Conservation (phyloP, 1,140 invertebrate species). For the Drosophila navojoa region DNA sequence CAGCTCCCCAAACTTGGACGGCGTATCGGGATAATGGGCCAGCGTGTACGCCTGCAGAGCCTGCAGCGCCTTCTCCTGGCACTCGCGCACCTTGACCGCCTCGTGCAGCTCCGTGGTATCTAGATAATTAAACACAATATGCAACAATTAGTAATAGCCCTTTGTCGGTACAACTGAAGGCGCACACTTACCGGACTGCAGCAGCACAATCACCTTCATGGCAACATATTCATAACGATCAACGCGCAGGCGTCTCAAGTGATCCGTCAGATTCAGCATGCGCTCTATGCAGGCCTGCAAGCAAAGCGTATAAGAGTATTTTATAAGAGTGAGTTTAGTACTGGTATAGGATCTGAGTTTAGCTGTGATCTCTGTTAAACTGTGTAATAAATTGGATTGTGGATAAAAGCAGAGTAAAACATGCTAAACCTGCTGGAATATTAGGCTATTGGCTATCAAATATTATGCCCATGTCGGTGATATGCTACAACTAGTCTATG, state of each 20-base stretch:
- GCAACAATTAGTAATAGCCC: not conserved
- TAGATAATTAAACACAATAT: slow-evolving; percentile 68
- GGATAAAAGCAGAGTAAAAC: too few species aligned
- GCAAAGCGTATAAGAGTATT: slow-evolving; percentile 1
- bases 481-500: too few species aligned
- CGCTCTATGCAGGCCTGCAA: slow-evolving; percentile 92
- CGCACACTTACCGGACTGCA: slow-evolving; percentile 91
- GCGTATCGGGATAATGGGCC: slow-evolving; percentile 95
- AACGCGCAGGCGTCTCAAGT: slow-evolving; percentile 94
- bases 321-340: not conserved
- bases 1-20: slow-evolving; percentile 97
- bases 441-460: too few species aligned
- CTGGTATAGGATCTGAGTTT: not conserved
- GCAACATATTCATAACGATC: slow-evolving; percentile 98
- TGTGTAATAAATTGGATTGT: too few species aligned
- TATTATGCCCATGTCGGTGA: too few species aligned
- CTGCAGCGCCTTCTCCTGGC: slow-evolving; percentile 96
- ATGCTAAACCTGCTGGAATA: too few species aligned
- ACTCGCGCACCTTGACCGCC: slow-evolving; percentile 94
- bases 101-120: slow-evolving; percentile 96
- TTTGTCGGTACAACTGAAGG: not conserved
- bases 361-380: not conserved
- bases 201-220: slow-evolving; percentile 96
- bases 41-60: slow-evolving; percentile 96
- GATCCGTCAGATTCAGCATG: slow-evolving; percentile 97